Evolutionary conservation across 2,113 vertebrate genomes (phyloP).

Genomic region (Macrotis lagotis): DNA sequence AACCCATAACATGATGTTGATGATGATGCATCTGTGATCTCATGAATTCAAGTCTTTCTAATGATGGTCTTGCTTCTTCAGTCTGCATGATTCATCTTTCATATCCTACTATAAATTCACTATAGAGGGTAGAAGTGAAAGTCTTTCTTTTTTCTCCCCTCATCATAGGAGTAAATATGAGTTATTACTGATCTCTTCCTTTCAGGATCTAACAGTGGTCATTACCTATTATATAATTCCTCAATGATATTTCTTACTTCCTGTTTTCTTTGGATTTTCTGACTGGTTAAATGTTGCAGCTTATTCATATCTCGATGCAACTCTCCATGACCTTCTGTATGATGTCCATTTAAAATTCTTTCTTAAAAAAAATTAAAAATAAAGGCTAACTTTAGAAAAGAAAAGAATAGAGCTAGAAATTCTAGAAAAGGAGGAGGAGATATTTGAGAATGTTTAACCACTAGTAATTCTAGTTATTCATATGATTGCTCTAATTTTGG

Average conservation of each 20-base stretch:
- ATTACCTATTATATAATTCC: neutral
- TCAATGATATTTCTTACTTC: neutral
- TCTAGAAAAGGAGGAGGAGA: neutral
- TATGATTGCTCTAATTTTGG: neutral
- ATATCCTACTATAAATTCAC: neutral
- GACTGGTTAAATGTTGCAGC: neutral
- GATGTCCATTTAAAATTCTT: neutral
- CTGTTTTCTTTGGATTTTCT: neutral
- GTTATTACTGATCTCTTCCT: neutral
- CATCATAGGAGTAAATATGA: neutral
- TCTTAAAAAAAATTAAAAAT: neutral
- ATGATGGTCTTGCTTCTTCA: neutral
- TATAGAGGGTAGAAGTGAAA: neutral
- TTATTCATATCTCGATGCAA: neutral
- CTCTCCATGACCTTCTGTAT: neutral
- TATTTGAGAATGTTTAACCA: conserved; percentile 41
- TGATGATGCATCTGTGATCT: neutral
- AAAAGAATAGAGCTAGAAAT: neutral
- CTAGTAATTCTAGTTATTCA: conserved; percentile 10
- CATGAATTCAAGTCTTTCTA: neutral
- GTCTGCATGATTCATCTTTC: neutral
- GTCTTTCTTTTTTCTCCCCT: neutral
- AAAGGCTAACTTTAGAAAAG: neutral
- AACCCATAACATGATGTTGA: neutral
- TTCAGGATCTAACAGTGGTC: neutral